phyloP scores from a whole-genome alignment of 2,797 vertebrate species.

The Diglossa cyanea region DNA sequence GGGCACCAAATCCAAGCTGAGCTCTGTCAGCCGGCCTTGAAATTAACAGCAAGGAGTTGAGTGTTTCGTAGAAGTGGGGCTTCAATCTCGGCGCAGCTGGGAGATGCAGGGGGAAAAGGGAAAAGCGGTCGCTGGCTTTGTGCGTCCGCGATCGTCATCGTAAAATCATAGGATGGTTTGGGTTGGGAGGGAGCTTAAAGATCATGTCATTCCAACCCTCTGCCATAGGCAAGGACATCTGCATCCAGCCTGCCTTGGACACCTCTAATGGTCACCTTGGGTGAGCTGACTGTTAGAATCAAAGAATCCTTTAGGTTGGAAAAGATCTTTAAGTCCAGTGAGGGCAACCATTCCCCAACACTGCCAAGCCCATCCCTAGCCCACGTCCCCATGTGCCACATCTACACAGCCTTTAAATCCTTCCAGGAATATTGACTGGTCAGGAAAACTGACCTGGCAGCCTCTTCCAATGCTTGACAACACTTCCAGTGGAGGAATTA shows the following conservation, averaged over 20 bases:
- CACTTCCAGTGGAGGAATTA: neutral
- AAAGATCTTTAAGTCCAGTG: neutral
- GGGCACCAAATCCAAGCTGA: slow-evolving; percentile 36
- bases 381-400: neutral
- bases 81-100: neutral
- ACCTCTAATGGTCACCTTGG: neutral
- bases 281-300: neutral
- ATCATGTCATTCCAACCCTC: rapidly evolving
- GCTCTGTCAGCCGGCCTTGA: slow-evolving; percentile 56
- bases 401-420: neutral
- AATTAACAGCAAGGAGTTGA: slow-evolving; percentile 50
- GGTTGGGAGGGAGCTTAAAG: neutral
- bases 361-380: neutral
- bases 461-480: neutral
- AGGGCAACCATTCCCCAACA: neutral
- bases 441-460: neutral
- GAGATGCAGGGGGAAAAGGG: neutral
- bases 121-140: neutral
- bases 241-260: neutral
- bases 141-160: rapidly evolving
- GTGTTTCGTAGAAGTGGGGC: neutral
- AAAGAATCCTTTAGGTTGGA: neutral
- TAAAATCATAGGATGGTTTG: neutral
- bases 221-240: neutral
- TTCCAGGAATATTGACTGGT: neutral